Evolutionary conservation across 2,888 invertebrate genomes (phyloP).

Genomic region (Drosophila fungiperda): DNA sequence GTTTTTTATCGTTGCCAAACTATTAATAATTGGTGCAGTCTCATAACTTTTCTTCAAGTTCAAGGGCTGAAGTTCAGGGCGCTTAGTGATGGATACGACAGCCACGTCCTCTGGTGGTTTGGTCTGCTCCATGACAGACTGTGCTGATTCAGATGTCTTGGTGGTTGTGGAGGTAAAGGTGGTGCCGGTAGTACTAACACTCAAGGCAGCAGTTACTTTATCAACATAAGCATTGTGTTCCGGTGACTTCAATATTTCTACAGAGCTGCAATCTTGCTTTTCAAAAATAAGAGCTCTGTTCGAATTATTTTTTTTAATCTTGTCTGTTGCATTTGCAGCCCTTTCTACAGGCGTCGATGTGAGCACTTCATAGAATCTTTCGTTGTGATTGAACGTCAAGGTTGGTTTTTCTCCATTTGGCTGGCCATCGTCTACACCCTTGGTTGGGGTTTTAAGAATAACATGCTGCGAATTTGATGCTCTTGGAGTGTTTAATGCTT

Average conservation of each 20-base stretch:
- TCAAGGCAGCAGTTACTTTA: constrained; percentile 25
- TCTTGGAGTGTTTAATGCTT: constrained; percentile 79
- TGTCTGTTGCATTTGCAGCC: constrained; percentile 3
- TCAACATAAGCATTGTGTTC: constrained; percentile 30
- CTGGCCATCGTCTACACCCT: constrained; percentile 40
- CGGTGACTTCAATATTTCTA: constrained; percentile 4
- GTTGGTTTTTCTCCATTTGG: constrained; percentile 23
- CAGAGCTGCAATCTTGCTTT: constrained; percentile 36
- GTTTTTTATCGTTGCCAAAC: constrained; percentile 44
- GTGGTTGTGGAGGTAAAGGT: constrained; percentile 21
- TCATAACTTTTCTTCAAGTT: constrained; percentile 87
- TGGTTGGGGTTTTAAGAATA: constrained; percentile 47
- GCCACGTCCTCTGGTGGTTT: constrained; percentile 25
- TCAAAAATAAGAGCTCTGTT: constrained; percentile 58
- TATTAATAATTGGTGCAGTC: constrained; percentile 77
- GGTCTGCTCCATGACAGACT: constrained; percentile 6
- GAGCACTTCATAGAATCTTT: constrained; percentile 60
- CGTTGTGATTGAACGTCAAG: constrained; percentile 21
- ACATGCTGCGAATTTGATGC: constrained; percentile 43
- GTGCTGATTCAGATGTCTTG: constrained; percentile 27
- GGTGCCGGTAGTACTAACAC: constrained; percentile 7
- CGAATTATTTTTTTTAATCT: constrained; percentile 11
- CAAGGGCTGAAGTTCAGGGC: constrained; percentile 84
- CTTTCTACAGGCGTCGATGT: constrained; percentile 79
- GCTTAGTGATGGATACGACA: constrained; percentile 65